Base-by-base conservation (phyloP, 2,888 invertebrate species). In the Dascillus cervinus region DNA sequence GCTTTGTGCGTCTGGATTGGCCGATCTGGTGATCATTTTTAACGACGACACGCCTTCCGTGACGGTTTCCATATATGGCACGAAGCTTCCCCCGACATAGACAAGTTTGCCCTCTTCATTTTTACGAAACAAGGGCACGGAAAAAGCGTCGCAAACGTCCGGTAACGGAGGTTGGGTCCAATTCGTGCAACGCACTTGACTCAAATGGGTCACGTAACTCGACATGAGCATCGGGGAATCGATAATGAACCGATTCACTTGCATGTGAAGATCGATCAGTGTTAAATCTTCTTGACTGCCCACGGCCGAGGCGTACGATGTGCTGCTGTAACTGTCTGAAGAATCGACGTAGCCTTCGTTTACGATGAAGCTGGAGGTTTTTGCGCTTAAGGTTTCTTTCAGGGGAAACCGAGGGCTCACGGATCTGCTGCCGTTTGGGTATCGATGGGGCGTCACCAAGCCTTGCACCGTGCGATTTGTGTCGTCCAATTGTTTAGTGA, bases 181-280 rank as follows among this genome's bases (percentile, higher is more conserved):
- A 61, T 89, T 89, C 15, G 69, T 64, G 52, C 85, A 85, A 36
- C 68, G 69, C 13, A 72, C 59, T 66, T 92, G 92, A 2, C 91
- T 89, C 54, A 96, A 69, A 62, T 95, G 92, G 50, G 83, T 83
- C 58, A 88, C 79, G 59, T 96, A 96, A 55, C 92, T 92, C 3
- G 91, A 86, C 90, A 96, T 91, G 1, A 96, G 68, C 29, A 96
- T 68, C 0, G 95, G 92, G 0, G 95, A 95, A 53, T 94, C 90
- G 3, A 89, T 82, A 41, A 96, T 95, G 0, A 94, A 87, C 37
- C 79, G 73, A 37, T 65, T 79, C 13, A 91, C 82, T 68, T 96
- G 95, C 78, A 90, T 88, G 54, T 94, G 92, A 9, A 96, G 71
- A 65, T 95, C 92, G 0, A 96, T 89, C 31, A 91, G 65, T 0